Base-by-base conservation (phyloP, 2,888 invertebrate genomes). In the Hypena proboscidalis region DNA sequence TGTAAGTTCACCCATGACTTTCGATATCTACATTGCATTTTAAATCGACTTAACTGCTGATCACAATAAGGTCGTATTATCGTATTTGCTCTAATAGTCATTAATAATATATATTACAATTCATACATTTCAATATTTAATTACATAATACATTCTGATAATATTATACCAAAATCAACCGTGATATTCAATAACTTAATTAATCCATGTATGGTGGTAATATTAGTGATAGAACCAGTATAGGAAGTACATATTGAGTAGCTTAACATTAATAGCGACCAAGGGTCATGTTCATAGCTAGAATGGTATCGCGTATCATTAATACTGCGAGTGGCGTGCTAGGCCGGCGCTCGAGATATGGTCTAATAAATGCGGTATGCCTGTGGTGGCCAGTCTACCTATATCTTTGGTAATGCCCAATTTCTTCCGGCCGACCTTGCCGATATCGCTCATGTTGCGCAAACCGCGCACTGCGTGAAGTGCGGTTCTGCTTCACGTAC, bases 401-500 rank as follows among this genome's bases (percentile, higher is more conserved):
- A 81, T 83, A 80, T 82, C 74, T 83, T 86, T 77, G 77, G 80
- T 83, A 82, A 82, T 78, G 81, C 70, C 71, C 64, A 64, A 74
- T 83, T 84, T 75, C 83, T 86, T 89, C 87, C 87, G 83, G 80
- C 58, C 69, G 80, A 78, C 85, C 86, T 89, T 85, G 82, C 68
- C 67, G 59, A 67, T 73, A 77, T 72, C 70, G 72, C 54, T 60
- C 52, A 51, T 53, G 54, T 63, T 73, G 67, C 70, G 63, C 59
- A 62, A 61, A 51, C 38, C 40, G 44, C 30, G 27, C 37, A 44
- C 22, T 30, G 44, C 43, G 30, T 51, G 22, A 39, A 60, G 34
- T 43, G 35, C 42, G 27, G 35, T 60, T 17, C 30, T n/a, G 36
- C 29, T 39, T 50, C 36, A 29, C 20, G 32, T 37, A 40, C 32